Evolutionary conservation across 2,797 vertebrate species (phyloP), one percentile per base, ranked within the genome.

Genomic region (Carduelis carduelis): DNA sequence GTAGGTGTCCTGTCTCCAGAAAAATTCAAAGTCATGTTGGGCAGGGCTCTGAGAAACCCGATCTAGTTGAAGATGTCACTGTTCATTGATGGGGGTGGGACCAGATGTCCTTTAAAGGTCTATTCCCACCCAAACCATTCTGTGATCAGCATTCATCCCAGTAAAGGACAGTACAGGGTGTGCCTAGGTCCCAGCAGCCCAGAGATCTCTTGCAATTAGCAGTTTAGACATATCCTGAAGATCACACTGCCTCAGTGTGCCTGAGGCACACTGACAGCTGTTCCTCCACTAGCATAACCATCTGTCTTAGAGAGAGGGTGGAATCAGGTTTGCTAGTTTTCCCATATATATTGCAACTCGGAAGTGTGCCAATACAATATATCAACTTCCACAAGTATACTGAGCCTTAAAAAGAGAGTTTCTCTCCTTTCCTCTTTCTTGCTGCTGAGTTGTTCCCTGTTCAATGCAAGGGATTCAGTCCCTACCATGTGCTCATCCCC

Each of bases 131-230:
- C 44, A 52, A 70, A 70, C 21, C 26, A 24, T 16, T 24, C 26
- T 14, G 3, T 39, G 30, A 46, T 35, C 30, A 18, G 11, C 27
- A 8, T 6, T 24, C 5, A 20, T 12, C 30, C 47, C 34, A 28
- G 22, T 12, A 44, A 55, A 77, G 24, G 24, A 28, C 26, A 63
- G 5, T 24, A 41, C 17, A 49, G 4, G 27, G 4, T 39, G 24
- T 52, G 64, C 22, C 32, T 20, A 22, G 17, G 24, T 34, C 30
- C 10, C 0, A 0, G 24, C 17, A 9, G 6, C 19, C 64, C 23
- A 41, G 61, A 56, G 32, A n/a, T 43, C 2, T 61, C 64, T 52
- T 76, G n/a, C 5, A 69, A 41, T 78, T 52, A 34, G 5, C 28
- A 9, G 14, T 64, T 63, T 49, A 56, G 49, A 74, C 16, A 22